Base-by-base conservation (phyloP, 2,888 invertebrate genomes). In the Spisula solida region DNA sequence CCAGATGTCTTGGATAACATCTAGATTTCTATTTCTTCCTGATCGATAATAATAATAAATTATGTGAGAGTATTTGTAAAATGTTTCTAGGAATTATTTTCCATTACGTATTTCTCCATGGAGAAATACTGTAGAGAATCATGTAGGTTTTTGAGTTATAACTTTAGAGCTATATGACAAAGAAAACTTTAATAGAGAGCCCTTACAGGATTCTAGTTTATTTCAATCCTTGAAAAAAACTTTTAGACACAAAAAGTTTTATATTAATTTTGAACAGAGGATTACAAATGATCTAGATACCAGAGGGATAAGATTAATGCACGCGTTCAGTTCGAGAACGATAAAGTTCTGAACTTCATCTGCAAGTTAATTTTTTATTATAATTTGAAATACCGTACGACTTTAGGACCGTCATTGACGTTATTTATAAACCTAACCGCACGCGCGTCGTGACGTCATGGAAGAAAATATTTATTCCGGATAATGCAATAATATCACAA, bases 381-480 rank as follows among this genome's bases (percentile, higher is more conserved):
- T 25, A 25, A 2, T 10, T 5, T 25, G n/a, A 0, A 66, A 5
- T 25, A 10, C 60, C 25, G n/a, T 25, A 66, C n/a, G 25, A 25
- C 12, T 10, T 10, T 66, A n/a, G 25, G 60, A 25, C 0, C 60
- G 60, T 66, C 20, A n/a, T 25, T 25, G 60, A n/a, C 60, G 25
- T 66, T 66, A 66, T 66, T 66, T 66, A 5, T 66, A 25, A 41
- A 66, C 60, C 60, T 66, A 25, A 25, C 60, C n/a, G 25, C n/a
- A 66, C 60, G 60, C 60, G 60, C 60, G n/a, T n/a, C n/a, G 60
- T 66, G 60, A 66, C 60, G 60, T 66, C 60, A 66, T 25, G 20
- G 60, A 66, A 66, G n/a, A 25, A 66, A 66, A 60, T 25, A 25
- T 41, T 41, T 41, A 41, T 41, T 41, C 41, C 41, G 0, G 4